Base-by-base conservation (phyloP, 2,797 vertebrate genomes). In the Scolopax rusticola region DNA sequence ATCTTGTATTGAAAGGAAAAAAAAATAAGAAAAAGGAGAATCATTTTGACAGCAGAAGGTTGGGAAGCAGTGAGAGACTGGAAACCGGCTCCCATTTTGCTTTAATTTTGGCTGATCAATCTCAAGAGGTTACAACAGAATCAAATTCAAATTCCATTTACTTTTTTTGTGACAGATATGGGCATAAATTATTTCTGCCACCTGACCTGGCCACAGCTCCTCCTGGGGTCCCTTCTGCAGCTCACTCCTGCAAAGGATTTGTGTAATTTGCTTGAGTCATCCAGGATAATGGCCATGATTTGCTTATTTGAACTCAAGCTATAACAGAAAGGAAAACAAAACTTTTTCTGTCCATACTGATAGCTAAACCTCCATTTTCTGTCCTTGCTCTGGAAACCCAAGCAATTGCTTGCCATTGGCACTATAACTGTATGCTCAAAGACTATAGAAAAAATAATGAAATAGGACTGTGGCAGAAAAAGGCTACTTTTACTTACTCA, bases 41-140 rank as follows among this genome's bases (percentile, higher is more conserved):
- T 90, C 6, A 38, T 68, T 95, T 74, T 92, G 95, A 95, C 83
- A 96, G 93, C 77, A 90, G 68, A 79, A 91, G 69, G 82, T 84
- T 2, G 7, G 45, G 38, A 88, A 56, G 53, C 67, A 92, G 50
- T 0, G 1, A 71, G 56, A 68, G 68, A 32, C 68, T 90, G 54
- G 51, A 87, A 95, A 67, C 54, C 1, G 2, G 64, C 25, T 87
- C 60, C 43, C 16, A 45, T 64, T 82, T 95, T 93, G 48, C 81
- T 93, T 83, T 84, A 50, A 54, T 87, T 95, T 87, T 85, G 36
- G 53, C 48, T 86, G 89, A 91, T 77, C 89, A 68, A 33, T 71
- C 86, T 69, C 73, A 53, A 77, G 84, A 74, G 69, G 43, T 90
- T 84, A 61, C 3, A 6, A 41, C 65, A 79, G 73, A 54, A 75